Evolutionary conservation across 2,113 vertebrate species (phyloP).

Genomic region (Mustelus asterias): DNA sequence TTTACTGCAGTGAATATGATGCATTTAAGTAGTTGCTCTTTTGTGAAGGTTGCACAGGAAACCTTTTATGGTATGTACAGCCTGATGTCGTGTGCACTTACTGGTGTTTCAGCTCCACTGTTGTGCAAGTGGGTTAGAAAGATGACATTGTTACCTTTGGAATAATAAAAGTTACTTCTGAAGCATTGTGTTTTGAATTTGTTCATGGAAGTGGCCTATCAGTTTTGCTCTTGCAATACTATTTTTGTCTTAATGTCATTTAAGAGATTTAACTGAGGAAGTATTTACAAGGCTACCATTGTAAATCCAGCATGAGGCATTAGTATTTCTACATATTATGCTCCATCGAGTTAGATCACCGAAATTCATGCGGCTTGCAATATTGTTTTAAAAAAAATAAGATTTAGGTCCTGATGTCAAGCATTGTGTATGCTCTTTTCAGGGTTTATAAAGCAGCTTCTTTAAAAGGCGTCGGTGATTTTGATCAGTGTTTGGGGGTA

Average conservation of each 20-base stretch:
- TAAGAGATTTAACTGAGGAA: neutral
- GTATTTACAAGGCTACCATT: neutral
- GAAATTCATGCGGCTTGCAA: neutral
- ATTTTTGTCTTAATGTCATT: neutral
- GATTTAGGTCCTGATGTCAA: neutral
- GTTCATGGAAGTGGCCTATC: neutral
- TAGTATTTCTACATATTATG: neutral
- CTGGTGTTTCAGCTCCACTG: slow-evolving; percentile 52
- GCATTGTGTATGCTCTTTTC: neutral
- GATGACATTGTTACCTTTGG: slow-evolving; percentile 45
- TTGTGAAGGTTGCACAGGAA: slow-evolving; percentile 86
- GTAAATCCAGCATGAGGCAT: neutral
- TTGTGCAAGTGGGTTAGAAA: slow-evolving; percentile 48
- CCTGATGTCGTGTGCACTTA: slow-evolving; percentile 71
- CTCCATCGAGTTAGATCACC: neutral
- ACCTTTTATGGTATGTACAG: slow-evolving; percentile 75
- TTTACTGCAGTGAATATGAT: slow-evolving; percentile 46
- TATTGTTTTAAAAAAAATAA: neutral
- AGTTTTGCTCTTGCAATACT: neutral
- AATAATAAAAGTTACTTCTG: slow-evolving; percentile 50
- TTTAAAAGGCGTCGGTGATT: neutral
- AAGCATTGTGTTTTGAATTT: slow-evolving; percentile 38
- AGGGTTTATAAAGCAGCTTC: neutral
- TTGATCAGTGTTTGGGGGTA: neutral
- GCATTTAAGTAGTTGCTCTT: slow-evolving; percentile 55